Conservation (phyloP, 1,140 invertebrate species). For the Prorops nasuta region DNA sequence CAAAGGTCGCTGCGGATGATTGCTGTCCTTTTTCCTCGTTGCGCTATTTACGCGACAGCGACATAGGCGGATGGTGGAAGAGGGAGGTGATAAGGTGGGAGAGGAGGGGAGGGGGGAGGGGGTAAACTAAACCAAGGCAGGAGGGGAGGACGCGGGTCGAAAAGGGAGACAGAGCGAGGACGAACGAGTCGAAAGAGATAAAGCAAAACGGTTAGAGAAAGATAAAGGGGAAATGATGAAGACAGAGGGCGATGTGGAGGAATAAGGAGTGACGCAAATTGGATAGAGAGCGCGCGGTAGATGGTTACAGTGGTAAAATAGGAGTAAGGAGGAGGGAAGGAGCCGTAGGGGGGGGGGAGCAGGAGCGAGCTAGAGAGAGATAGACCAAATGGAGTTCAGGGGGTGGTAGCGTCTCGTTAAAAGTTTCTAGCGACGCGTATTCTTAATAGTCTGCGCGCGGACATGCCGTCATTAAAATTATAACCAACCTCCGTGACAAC, state of each 20-base stretch:
- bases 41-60: not conserved
- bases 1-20: slow-evolving; percentile 4
- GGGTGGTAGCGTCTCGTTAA: slow-evolving; percentile 51
- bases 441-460: slow-evolving; percentile 58
- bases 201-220: too few relatives aligned
- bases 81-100: too few relatives aligned
- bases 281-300: slow-evolving; percentile 5
- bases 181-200: too few relatives aligned
- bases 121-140: slow-evolving; percentile 1
- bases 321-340: slow-evolving; percentile 4
- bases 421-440: slow-evolving; percentile 59
- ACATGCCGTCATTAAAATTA: slow-evolving; percentile 60
- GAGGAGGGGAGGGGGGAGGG: not conserved
- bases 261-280: slow-evolving; percentile 1
- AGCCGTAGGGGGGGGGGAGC: slow-evolving; percentile 28
- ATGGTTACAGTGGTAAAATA: too few relatives aligned
- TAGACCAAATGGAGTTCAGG: too few relatives aligned
- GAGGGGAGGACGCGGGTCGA: not conserved
- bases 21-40: slow-evolving; percentile 5
- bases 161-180: not conserved
- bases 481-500: slow-evolving; percentile 47
- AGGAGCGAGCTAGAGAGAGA: too few relatives aligned
- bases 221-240: too few relatives aligned
- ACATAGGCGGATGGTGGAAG: too few relatives aligned
- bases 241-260: too few relatives aligned